A percentile compares a stretch with the other conserved stretches of the same genome.
Conservation (phyloP, 2,888 invertebrate genomes). For the Aspidapion aeneum region DNA sequence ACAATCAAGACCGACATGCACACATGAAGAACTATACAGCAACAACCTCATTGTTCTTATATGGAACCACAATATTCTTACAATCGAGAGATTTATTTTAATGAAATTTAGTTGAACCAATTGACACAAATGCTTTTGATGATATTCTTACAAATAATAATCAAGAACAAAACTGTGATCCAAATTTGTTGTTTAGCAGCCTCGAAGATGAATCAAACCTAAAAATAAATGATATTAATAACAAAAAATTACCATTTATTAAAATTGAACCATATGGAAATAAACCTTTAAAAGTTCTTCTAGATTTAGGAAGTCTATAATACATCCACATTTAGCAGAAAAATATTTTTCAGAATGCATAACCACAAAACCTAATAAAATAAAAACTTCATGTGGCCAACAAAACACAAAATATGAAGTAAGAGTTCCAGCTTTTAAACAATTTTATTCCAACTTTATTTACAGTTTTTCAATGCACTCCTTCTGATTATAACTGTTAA, state of each 20-base stretch:
- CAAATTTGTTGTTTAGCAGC: not conserved
- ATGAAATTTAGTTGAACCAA: not conserved
- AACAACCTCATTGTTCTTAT: not conserved
- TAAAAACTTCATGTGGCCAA: conserved; percentile 8
- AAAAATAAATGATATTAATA: conserved; percentile 6
- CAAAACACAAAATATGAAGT: not conserved
- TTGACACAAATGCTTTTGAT: not conserved
- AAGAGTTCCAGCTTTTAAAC: not conserved
- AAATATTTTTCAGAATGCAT: conserved; percentile 6
- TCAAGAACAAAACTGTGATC: not conserved
- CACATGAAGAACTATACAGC: not conserved
- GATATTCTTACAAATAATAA: not conserved
- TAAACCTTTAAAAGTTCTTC: too few species aligned
- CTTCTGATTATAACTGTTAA: conserved; percentile 2
- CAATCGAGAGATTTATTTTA: not conserved
- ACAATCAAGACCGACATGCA: not conserved
- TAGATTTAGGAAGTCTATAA: too few species aligned
- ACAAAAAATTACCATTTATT: conserved; percentile 7
- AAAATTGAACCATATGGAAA: not conserved
- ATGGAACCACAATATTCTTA: too few species aligned
- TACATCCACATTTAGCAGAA: conserved; percentile 10
- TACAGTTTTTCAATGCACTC: not conserved
- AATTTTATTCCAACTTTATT: conserved; percentile 7
- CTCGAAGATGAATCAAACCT: not conserved
- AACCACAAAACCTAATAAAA: conserved; percentile 6